Base-by-base conservation (phyloP, 2,797 vertebrate species). In the Holocentrus rufus region DNA sequence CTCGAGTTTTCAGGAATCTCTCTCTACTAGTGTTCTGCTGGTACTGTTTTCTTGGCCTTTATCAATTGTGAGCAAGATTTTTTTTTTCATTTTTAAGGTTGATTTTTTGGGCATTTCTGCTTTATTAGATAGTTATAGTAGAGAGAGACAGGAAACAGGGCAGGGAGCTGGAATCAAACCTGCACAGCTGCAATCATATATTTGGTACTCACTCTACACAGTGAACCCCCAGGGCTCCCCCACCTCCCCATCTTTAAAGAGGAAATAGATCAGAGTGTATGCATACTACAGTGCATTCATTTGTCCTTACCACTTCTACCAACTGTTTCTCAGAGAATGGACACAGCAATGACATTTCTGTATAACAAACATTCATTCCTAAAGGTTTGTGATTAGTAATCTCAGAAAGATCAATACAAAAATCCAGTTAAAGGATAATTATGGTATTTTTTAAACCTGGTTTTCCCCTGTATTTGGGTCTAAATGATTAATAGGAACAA, bases 31-130 rank as follows among this genome's bases (percentile, higher is more conserved):
- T 52, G 59, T 53, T 47, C 18, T 30, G 27, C 25, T 55, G 25
- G 54, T 50, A 60, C 36, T 36, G 50, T 27, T 46, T 49, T 56
- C 65, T 62, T 61, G 65, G 65, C 65, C 58, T 42, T n/a, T n/a
- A n/a, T n/a, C n/a, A n/a, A n/a, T n/a, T n/a, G n/a, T n/a, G n/a
- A n/a, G n/a, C n/a, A n/a, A n/a, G n/a, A n/a, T n/a, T n/a, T n/a
- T n/a, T n/a, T n/a, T n/a, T n/a, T n/a, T n/a, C n/a, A n/a, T n/a
- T n/a, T n/a, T n/a, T n/a, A n/a, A n/a, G n/a, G n/a, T n/a, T n/a
- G n/a, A n/a, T n/a, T n/a, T n/a, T n/a, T n/a, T n/a, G n/a, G n/a
- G n/a, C n/a, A n/a, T n/a, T n/a, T n/a, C n/a, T n/a, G n/a, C n/a
- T n/a, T n/a, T n/a, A n/a, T n/a, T n/a, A n/a, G n/a, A n/a, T n/a